Conservation (phyloP, 1,140 invertebrate species). For the Ceratitis capitata region DNA sequence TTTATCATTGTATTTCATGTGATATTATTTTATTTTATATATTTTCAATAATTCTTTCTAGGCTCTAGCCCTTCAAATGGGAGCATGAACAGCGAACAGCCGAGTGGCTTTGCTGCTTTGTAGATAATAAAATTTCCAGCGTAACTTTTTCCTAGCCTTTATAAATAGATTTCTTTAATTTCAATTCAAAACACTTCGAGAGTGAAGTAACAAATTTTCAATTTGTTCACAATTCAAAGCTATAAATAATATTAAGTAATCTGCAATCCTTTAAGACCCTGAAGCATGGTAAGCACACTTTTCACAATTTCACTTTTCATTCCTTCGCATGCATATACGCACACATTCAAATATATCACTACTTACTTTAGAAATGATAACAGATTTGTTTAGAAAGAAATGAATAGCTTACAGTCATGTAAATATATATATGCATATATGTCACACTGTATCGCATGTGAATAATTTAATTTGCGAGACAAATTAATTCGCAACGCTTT, state of each 20-base stretch:
- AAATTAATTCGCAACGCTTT: neutral
- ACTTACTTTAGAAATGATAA: neutral
- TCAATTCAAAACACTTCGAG: too few species aligned
- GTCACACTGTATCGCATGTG: neutral
- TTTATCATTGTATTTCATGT: too few species aligned
- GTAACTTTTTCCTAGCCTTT: too few species aligned
- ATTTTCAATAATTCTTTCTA: too few species aligned
- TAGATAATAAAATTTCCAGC: too few species aligned
- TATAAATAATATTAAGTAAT: conserved; percentile 1
- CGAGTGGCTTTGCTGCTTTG: too few species aligned
- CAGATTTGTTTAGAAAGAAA: neutral
- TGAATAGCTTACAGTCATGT: neutral
- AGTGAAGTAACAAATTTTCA: neutral
- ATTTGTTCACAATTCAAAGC: neutral
- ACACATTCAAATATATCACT: neutral
- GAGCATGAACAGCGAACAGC: too few species aligned
- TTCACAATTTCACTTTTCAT: conserved; percentile 11
- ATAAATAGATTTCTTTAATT: too few species aligned
- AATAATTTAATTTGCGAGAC: neutral
- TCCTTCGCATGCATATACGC: neutral
- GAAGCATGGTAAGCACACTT: neutral
- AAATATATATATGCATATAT: neutral
- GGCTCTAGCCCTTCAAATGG: too few species aligned
- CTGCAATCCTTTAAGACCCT: neutral
- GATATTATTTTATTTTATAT: too few species aligned